Base-by-base conservation (phyloP, 2,888 invertebrate genomes). In the Nomada goodeniana region DNA sequence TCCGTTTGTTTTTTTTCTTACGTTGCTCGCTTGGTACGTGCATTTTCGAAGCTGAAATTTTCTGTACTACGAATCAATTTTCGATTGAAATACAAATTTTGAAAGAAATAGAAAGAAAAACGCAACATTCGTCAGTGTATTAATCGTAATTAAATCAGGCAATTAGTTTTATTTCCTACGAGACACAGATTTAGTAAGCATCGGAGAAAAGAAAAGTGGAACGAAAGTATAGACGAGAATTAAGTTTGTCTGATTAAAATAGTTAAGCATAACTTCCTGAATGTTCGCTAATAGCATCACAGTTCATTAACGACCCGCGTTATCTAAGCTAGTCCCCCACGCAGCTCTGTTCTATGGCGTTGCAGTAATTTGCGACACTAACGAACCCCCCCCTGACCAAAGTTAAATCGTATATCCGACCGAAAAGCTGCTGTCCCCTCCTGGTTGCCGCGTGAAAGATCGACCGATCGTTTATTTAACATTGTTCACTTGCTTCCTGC, bases 1-100 rank as follows among this genome's bases (percentile, higher is more conserved):
- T 76, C 55, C 71, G 55, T 59, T 72, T 70, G 72, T 36, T 80
- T 69, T 69, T 70, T 76, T 76, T 69, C 68, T 68, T 52, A 71
- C 52, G 67, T 55, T 65, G 42, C 57, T 67, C n/a, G 47, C 47
- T 52, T 60, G 26, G 18, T 42, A 55, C 36, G 15, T 2, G 2
- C 18, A 13, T 26, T 47, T 63, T 76, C 76, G 55, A 78, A 61
- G 78, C 55, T 36, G 75, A 47, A 13, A 44, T 36, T 36, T 36
- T 36, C 36, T 36, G 36, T 36, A 36, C 36, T 36, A 36, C 36
- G 36, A 36, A 36, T 36, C 7, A 36, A 68, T 18, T 44, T 42
- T 20, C 4, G 18, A 68, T 23, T 42, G 0, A 36, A 36, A 36
- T 36, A 7, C 1, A 1, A 36, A 36, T 36, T 36, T 36, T 7